These are phyloP conservation scores for Athripsodes cinereus DNA, from an alignment of 2,888 invertebrate genomes.

Conservation along the genomic window DNA sequence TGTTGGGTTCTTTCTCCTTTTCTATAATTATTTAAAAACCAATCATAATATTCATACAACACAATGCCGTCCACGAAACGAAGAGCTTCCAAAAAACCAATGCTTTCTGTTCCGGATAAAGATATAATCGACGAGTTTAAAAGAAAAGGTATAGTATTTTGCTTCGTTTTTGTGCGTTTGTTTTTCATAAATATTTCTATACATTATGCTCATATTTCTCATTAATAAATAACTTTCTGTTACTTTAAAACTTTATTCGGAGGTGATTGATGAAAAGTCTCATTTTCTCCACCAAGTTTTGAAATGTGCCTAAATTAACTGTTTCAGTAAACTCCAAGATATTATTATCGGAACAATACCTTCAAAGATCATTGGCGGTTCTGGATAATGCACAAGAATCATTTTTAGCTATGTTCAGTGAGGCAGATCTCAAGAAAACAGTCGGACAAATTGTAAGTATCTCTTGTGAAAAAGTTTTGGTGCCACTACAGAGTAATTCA, in stretches of 20 bases:
- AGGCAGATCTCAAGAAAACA: slow-evolving; percentile 37
- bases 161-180: too few species aligned
- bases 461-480: too few species aligned
- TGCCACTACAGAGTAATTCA: too few species aligned
- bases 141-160: neutral
- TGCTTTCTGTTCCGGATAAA: neutral
- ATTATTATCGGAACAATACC: neutral
- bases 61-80: neutral
- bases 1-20: neutral
- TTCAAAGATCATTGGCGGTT: neutral
- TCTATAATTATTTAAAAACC: too few species aligned
- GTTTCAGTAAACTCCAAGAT: neutral
- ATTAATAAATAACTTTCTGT: too few species aligned
- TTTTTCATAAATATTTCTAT: too few species aligned
- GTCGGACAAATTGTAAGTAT: slow-evolving; percentile 40
- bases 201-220: too few species aligned
- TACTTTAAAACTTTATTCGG: too few species aligned
- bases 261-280: too few species aligned
- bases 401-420: slow-evolving; percentile 35
- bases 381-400: slow-evolving; percentile 31
- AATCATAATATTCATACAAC: neutral
- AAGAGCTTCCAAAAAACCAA: neutral
- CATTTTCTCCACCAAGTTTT: too few species aligned
- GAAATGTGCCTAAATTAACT: neutral
- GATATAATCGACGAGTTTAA: neutral